phyloP scores from a whole-genome alignment of 2,113 vertebrate genomes.

The Vimba vimba region DNA sequence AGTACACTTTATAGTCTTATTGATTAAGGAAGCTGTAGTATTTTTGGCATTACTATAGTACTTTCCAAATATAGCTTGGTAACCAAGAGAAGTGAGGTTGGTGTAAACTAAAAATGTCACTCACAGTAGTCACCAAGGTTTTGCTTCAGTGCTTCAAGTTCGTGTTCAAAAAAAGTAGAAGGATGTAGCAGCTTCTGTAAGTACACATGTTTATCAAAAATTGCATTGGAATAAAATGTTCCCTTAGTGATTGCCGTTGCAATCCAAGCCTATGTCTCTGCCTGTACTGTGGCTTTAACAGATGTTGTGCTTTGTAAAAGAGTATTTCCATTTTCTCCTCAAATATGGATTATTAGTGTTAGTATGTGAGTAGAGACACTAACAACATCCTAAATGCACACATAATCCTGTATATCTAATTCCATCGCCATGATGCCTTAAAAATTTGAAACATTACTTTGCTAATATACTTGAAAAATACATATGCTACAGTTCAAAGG shows the following conservation, averaged over 20 bases:
- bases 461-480: not conserved
- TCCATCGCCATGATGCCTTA: slow-evolving; percentile 23
- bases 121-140: slow-evolving; percentile 63
- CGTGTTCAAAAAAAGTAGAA: slow-evolving; percentile 13
- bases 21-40: slow-evolving; percentile 62
- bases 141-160: slow-evolving; percentile 75
- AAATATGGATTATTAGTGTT: not conserved
- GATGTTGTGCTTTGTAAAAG: slow-evolving; percentile 51
- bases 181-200: slow-evolving; percentile 48
- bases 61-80: slow-evolving; percentile 49
- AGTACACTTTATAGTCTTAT: slow-evolving; percentile 60
- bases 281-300: slow-evolving; percentile 10
- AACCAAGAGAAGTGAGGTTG: slow-evolving; percentile 37
- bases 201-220: not conserved
- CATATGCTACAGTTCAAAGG: not conserved
- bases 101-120: slow-evolving; percentile 20
- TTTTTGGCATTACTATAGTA: slow-evolving; percentile 72
- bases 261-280: not conserved
- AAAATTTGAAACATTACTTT: slow-evolving; percentile 3
- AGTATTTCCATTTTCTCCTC: not conserved
- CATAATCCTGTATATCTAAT: slow-evolving; percentile 14
- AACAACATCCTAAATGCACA: not conserved
- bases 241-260: not conserved
- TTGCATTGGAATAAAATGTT: slow-evolving; percentile 12
- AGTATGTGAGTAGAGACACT: slow-evolving; percentile 1